These are phyloP conservation scores for Procambarus virginalis DNA, from an alignment of 1,140 invertebrate species.

Conservation along the genomic window DNA sequence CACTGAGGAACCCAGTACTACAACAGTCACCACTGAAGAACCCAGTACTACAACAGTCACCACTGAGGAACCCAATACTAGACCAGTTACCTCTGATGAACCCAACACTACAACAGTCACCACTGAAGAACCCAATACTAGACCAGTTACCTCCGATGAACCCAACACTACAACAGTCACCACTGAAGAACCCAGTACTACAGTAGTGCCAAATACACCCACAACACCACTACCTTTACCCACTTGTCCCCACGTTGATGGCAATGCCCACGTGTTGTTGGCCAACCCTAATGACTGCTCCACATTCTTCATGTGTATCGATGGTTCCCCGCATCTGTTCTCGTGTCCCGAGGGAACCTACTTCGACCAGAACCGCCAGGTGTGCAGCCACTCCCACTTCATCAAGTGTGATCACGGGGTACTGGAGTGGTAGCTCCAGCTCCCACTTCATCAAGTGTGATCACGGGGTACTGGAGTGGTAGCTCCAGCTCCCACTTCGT, in stretches of 20 bases:
- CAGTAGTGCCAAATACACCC: too few species aligned
- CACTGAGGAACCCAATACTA: too few species aligned
- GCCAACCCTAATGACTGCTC: neutral
- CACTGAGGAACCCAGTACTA: neutral
- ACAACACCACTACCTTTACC: neutral
- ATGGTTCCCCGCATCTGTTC: neutral
- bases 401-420: too few species aligned
- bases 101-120: neutral
- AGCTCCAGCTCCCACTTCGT: too few species aligned
- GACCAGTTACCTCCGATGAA: neutral
- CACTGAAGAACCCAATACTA: neutral
- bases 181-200: too few species aligned
- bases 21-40: neutral
- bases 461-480: too few species aligned
- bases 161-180: too few species aligned
- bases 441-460: too few species aligned
- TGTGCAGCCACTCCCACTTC: neutral
- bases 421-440: too few species aligned
- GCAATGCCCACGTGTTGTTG: neutral
- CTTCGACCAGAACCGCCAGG: neutral
- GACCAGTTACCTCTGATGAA: neutral
- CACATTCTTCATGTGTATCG: neutral
- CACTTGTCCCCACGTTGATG: neutral
- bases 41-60: neutral
- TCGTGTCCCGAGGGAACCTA: neutral